These are phyloP conservation scores for Agonopterix subpropinquella DNA, from an alignment of 2,888 invertebrate genomes.

Conservation along the genomic window DNA sequence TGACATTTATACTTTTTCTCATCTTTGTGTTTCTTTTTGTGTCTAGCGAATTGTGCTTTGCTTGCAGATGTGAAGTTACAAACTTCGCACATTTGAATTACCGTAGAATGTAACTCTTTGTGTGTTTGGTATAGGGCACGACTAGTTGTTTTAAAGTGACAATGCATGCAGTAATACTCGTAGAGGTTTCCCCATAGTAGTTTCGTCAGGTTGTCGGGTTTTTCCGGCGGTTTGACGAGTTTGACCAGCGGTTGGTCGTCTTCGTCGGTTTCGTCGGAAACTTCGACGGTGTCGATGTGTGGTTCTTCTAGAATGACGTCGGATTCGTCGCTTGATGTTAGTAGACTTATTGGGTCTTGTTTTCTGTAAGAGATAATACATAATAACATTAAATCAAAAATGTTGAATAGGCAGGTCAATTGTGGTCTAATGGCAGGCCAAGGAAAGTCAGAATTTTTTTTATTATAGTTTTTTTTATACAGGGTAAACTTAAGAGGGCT, in stretches of 20 bases:
- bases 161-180: slow-evolving; percentile 41
- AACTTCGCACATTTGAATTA: slow-evolving; percentile 35
- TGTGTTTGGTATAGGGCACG: background rate
- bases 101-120: slow-evolving; percentile 4
- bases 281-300: slow-evolving; percentile 53
- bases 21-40: slow-evolving; percentile 41
- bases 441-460: too few relatives aligned
- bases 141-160: slow-evolving; percentile 20
- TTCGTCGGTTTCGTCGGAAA: slow-evolving; percentile 57
- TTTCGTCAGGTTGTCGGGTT: background rate
- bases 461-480: too few relatives aligned
- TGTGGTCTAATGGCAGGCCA: too few relatives aligned
- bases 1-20: slow-evolving; percentile 43
- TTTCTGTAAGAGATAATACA: slow-evolving; percentile 22
- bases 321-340: slow-evolving; percentile 62
- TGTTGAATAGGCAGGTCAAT: too few relatives aligned
- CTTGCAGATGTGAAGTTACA: slow-evolving; percentile 47
- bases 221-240: slow-evolving; percentile 24
- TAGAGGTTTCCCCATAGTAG: slow-evolving; percentile 12
- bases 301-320: slow-evolving; percentile 63
- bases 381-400: too few relatives aligned
- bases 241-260: slow-evolving; percentile 51
- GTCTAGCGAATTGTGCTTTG: slow-evolving; percentile 29
- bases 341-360: slow-evolving; percentile 47
- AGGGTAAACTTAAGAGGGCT: too few relatives aligned